These are phyloP conservation scores for Clusia tigrina DNA, from an alignment of 2,888 invertebrate species.

Conservation along the genomic window DNA sequence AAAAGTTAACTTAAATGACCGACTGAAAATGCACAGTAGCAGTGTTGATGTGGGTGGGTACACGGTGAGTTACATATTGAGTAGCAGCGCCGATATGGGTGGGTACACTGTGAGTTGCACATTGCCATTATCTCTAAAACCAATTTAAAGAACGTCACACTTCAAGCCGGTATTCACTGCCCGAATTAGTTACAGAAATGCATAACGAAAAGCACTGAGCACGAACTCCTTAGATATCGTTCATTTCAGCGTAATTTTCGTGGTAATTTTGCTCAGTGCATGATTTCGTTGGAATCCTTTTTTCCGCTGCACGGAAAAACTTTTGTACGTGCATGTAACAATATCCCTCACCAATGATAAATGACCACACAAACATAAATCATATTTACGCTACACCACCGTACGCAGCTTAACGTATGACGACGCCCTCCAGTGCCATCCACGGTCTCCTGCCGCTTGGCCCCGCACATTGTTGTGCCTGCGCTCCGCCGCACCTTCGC, in stretches of 20 bases:
- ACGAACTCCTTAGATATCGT: too few species aligned
- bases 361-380: conserved; percentile 35
- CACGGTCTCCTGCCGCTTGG: too few species aligned
- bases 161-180: too few species aligned
- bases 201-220: too few species aligned
- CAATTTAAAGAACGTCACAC: too few species aligned
- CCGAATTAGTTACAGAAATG: too few species aligned
- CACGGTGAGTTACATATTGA: too few species aligned
- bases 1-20: conserved; percentile 1
- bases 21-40: background rate
- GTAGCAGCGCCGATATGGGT: too few species aligned
- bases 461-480: background rate
- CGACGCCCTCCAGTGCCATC: too few species aligned
- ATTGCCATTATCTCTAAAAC: too few species aligned
- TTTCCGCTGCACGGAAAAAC: background rate
- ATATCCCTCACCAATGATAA: conserved; percentile 31
- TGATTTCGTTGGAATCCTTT: conserved; percentile 4
- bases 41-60: too few species aligned
- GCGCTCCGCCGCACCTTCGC: background rate
- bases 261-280: conserved; percentile 15
- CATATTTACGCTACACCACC: conserved; percentile 27
- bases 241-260: background rate
- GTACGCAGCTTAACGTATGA: background rate
- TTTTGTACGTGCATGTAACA: conserved; percentile 6
- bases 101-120: background rate